Conservation (phyloP, 2,888 invertebrate genomes). For the Xestia xanthographa region DNA sequence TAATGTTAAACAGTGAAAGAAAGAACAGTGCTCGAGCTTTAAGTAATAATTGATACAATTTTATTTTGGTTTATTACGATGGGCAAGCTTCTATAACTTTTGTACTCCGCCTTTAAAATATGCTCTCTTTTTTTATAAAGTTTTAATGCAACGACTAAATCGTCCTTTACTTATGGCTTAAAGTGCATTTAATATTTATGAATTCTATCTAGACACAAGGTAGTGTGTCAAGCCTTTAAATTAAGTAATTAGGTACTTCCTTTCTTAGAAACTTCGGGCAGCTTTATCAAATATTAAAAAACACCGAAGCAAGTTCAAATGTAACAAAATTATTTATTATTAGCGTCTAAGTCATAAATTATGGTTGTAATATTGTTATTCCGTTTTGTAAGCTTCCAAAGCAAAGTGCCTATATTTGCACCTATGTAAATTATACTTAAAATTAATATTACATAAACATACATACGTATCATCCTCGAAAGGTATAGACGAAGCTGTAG, state of each 20-base stretch:
- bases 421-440: slow-evolving; percentile 40
- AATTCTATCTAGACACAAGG: background rate
- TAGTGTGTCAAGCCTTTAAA: background rate
- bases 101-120: slow-evolving; percentile 7
- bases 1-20: background rate
- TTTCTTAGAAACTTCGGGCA: slow-evolving; percentile 6
- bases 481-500: background rate
- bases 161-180: slow-evolving; percentile 9
- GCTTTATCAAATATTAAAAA: slow-evolving; percentile 15
- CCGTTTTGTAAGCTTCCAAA: slow-evolving; percentile 68
- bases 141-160: slow-evolving; percentile 17
- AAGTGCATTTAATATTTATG: slow-evolving; percentile 8
- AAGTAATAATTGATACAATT: background rate
- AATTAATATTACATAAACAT: background rate
- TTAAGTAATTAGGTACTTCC: background rate
- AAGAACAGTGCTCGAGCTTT: background rate
- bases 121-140: slow-evolving; percentile 45
- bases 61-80: background rate
- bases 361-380: slow-evolving; percentile 69
- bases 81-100: background rate
- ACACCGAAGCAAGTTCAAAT: slow-evolving; percentile 63
- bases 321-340: slow-evolving; percentile 61
- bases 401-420: slow-evolving; percentile 69
- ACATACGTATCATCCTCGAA: background rate
- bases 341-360: slow-evolving; percentile 63